Conservation (phyloP, 2,113 vertebrate genomes). For the Arizona elegans region DNA sequence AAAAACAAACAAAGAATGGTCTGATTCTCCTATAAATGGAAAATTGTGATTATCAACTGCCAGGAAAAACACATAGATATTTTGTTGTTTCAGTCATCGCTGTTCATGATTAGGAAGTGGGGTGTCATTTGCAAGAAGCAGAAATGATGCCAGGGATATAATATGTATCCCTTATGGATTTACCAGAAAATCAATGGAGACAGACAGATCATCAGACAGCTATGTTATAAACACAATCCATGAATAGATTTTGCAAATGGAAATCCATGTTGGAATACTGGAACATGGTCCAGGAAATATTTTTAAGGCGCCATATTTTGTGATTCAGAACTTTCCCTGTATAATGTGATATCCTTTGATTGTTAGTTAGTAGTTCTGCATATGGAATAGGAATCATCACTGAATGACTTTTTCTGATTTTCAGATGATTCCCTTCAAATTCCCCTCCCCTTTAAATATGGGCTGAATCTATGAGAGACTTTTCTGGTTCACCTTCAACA, state of each 20-base stretch:
- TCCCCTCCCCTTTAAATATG: neutral
- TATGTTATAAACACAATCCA: neutral
- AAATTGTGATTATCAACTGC: neutral
- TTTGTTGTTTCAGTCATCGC: neutral
- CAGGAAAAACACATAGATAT: neutral
- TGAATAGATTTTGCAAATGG: slow-evolving; percentile 10
- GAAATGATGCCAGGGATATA: neutral
- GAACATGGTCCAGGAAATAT: neutral
- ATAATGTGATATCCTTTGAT: slow-evolving; percentile 3
- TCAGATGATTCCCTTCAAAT: neutral
- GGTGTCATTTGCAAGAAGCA: neutral
- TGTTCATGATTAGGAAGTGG: neutral
- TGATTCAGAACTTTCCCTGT: slow-evolving; percentile 3
- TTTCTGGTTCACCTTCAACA: neutral
- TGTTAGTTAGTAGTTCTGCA: slow-evolving; percentile 1
- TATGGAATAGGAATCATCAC: neutral
- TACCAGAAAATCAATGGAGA: slow-evolving; percentile 12
- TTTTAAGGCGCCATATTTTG: neutral
- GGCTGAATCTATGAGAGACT: neutral
- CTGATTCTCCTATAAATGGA: neutral
- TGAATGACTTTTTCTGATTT: neutral
- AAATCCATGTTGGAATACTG: neutral
- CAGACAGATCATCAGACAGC: neutral
- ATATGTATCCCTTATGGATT: neutral
- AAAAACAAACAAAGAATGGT: neutral